Conservation (phyloP, 2,888 invertebrate species). For the Unio delphinus region DNA sequence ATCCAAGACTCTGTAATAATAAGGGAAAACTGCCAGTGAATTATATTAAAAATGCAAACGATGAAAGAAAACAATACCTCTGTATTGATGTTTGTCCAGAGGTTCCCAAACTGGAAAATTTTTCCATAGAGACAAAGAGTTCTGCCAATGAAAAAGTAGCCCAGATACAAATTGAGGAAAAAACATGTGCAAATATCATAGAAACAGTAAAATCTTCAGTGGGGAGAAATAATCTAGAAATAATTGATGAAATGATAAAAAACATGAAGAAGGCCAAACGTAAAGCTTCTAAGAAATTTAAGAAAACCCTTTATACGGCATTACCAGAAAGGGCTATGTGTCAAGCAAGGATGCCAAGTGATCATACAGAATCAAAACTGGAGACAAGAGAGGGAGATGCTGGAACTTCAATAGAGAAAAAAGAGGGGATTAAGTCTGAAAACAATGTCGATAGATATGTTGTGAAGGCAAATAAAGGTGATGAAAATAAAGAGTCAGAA, state of each 20-base stretch:
- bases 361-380: too few relatives aligned
- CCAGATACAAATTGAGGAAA: background rate
- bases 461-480: background rate
- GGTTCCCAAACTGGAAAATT: too few relatives aligned
- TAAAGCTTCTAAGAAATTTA: too few relatives aligned
- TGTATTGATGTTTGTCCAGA: background rate
- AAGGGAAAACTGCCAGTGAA: conserved; percentile 40
- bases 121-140: too few relatives aligned
- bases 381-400: too few relatives aligned
- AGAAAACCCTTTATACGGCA: too few relatives aligned
- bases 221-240: conserved; percentile 9
- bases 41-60: conserved; percentile 31
- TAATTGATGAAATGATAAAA: conserved; percentile 22
- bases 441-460: background rate
- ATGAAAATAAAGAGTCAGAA: conserved; percentile 10
- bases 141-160: background rate
- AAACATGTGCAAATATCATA: background rate
- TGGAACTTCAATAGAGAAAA: background rate
- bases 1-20: conserved; percentile 29
- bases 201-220: background rate
- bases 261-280: conserved; percentile 1
- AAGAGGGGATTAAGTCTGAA: conserved; percentile 3
- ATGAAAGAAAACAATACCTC: conserved; percentile 34
- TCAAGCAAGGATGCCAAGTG: too few relatives aligned
- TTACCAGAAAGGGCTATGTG: too few relatives aligned